Conservation (phyloP, 1,140 invertebrate genomes). For the Cecropterus lyciades region DNA sequence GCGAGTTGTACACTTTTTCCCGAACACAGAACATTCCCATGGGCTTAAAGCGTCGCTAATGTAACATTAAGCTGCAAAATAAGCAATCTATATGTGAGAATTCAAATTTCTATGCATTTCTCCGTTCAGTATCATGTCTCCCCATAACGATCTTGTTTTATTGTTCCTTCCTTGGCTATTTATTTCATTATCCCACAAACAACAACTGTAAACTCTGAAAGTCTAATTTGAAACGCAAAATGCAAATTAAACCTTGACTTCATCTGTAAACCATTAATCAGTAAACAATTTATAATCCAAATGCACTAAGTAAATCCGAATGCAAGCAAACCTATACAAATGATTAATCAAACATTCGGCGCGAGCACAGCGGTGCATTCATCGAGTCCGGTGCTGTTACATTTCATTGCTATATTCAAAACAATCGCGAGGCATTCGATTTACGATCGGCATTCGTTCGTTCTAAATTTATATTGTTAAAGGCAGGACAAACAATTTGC, state of each 20-base stretch:
- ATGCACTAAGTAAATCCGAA: conserved; percentile 40
- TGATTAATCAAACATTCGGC: conserved; percentile 70
- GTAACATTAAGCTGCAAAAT: conserved; percentile 75
- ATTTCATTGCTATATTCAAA: conserved; percentile 74
- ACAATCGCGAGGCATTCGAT: conserved; percentile 76
- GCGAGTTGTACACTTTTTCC: conserved; percentile 50
- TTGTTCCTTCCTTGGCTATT: conserved; percentile 31
- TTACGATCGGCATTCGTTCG: conserved; percentile 76
- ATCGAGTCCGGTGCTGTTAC: conserved; percentile 56
- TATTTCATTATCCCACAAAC: conserved; percentile 26
- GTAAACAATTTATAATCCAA: conserved; percentile 42
- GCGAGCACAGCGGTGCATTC: conserved; percentile 43
- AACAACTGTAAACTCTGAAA: conserved; percentile 27
- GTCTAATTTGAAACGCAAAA: conserved; percentile 25
- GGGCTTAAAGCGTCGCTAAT: conserved; percentile 56
- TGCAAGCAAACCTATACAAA: conserved; percentile 40
- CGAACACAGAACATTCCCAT: conserved; percentile 61
- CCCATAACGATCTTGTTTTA: conserved; percentile 33
- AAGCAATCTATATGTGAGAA: conserved; percentile 78
- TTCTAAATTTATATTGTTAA: conserved; percentile 82
- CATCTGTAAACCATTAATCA: conserved; percentile 33
- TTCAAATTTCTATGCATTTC: conserved; percentile 52
- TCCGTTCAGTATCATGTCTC: conserved; percentile 41
- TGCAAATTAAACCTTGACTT: conserved; percentile 38
- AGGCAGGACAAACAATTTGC: conserved; percentile 78